Evolutionary conservation across 2,797 vertebrate species (phyloP).

Genomic region (Hydrolagus colliei): DNA sequence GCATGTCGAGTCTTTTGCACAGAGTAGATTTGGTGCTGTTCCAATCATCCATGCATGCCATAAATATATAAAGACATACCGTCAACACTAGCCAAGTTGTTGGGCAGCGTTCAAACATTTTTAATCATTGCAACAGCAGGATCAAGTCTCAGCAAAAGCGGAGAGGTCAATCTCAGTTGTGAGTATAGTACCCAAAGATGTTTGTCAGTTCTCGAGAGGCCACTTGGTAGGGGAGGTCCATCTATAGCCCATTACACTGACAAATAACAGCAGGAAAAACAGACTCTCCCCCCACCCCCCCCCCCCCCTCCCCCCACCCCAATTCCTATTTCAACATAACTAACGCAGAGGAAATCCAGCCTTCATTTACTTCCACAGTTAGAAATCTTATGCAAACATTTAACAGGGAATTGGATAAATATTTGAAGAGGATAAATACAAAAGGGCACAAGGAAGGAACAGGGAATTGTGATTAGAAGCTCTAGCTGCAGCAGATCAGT

Average conservation of each 20-base stretch:
- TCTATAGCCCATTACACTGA: neutral
- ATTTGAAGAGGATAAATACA: too few species aligned
- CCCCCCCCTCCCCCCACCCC: neutral
- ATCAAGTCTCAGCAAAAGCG: conserved; percentile 13
- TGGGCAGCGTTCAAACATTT: conserved; percentile 27
- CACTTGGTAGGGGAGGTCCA: neutral
- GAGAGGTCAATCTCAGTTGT: conserved; percentile 15
- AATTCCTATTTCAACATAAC: too few species aligned
- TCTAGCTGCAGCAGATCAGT: too few species aligned
- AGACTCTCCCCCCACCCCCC: neutral
- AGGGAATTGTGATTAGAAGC: too few species aligned
- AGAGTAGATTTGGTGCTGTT: conserved; percentile 13
- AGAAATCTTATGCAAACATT: neutral
- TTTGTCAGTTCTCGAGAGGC: conserved; percentile 13
- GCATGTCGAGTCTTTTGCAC: conserved; percentile 21
- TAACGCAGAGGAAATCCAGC: too few species aligned
- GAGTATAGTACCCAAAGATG: neutral
- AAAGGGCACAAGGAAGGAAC: too few species aligned
- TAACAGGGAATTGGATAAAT: too few species aligned
- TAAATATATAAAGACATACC: conserved; percentile 17
- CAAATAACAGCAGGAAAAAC: neutral
- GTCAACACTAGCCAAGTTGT: conserved; percentile 11
- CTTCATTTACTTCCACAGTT: neutral
- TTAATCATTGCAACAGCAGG: conserved; percentile 25
- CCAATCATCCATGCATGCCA: conserved; percentile 13